A percentile compares a stretch with the other conserved stretches of the same genome.
Evolutionary conservation across 2,797 vertebrate genomes (phyloP).

Genomic region (Percopsis omiscomaycus): DNA sequence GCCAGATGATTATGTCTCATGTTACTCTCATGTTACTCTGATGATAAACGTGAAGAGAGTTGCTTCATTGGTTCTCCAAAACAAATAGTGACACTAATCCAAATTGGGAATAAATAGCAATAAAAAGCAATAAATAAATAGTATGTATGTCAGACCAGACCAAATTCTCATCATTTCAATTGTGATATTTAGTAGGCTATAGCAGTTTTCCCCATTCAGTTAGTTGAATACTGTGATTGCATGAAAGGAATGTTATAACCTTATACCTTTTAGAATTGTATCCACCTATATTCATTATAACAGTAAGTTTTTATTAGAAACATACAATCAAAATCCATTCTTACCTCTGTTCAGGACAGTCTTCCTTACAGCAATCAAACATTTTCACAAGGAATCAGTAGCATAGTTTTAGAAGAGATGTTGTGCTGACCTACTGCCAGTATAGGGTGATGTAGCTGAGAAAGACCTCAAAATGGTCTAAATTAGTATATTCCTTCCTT

Average conservation of each 20-base stretch:
- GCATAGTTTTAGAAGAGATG: constrained; percentile 6
- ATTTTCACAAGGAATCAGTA: constrained; percentile 5
- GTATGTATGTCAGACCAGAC: background rate
- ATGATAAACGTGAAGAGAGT: background rate
- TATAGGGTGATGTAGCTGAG: constrained; percentile 39
- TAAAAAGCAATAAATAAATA: background rate
- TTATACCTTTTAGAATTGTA: background rate
- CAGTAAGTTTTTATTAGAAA: background rate
- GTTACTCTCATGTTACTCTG: constrained; percentile 4
- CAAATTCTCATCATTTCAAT: background rate
- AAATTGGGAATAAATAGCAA: background rate
- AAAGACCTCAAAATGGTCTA: constrained; percentile 57
- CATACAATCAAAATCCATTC: constrained; percentile 28
- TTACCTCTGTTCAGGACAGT: constrained; percentile 50
- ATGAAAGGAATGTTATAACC: background rate
- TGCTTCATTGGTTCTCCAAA: background rate
- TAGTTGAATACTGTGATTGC: background rate
- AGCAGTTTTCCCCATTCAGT: constrained; percentile 3
- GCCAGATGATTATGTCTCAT: background rate
- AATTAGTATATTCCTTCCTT: constrained; percentile 39
- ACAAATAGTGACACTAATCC: background rate
- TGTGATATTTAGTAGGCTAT: background rate
- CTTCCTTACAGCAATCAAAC: constrained; percentile 24
- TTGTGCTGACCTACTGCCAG: constrained; percentile 19
- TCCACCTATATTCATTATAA: background rate